phyloP scores from a whole-genome alignment of 2,888 invertebrate species.

The Agrochola lychnidis region DNA sequence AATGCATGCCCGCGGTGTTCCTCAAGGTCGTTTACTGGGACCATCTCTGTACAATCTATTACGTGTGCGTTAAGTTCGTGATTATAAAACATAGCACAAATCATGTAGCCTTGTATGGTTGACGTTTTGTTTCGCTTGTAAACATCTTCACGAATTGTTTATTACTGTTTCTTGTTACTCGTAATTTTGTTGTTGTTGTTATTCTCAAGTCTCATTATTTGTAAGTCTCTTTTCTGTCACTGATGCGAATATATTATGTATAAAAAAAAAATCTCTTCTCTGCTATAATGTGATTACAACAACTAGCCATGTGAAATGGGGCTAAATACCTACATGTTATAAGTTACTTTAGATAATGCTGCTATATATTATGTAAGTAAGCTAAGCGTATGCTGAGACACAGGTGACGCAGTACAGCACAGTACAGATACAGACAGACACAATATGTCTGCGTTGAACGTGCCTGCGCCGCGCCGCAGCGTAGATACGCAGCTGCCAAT shows the following conservation, averaged over 20 bases:
- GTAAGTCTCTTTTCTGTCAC: not conserved
- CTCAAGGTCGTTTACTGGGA: conserved; percentile 78
- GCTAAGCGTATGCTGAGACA: too few species aligned
- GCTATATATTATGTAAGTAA: not conserved
- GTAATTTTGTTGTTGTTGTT: not conserved
- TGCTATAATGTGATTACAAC: not conserved
- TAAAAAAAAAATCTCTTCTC: not conserved
- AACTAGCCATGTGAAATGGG: not conserved
- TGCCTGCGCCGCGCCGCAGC: too few species aligned
- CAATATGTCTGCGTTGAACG: too few species aligned
- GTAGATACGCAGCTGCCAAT: too few species aligned
- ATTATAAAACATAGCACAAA: conserved; percentile 26
- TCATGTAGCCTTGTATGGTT: conserved; percentile 37
- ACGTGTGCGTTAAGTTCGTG: conserved; percentile 21
- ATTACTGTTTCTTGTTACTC: not conserved
- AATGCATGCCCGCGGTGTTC: conserved; percentile 76
- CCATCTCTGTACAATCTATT: conserved; percentile 65
- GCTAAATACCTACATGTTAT: not conserved
- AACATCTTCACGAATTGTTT: conserved; percentile 10
- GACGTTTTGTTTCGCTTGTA: conserved; percentile 18
- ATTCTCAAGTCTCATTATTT: not conserved
- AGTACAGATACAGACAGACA: too few species aligned
- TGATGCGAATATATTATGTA: not conserved
- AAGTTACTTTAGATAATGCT: not conserved
- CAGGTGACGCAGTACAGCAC: too few species aligned